Evolutionary conservation across 2,888 invertebrate genomes (phyloP), one percentile per base, ranked within the genome.

Genomic region (Apoderus coryli): DNA sequence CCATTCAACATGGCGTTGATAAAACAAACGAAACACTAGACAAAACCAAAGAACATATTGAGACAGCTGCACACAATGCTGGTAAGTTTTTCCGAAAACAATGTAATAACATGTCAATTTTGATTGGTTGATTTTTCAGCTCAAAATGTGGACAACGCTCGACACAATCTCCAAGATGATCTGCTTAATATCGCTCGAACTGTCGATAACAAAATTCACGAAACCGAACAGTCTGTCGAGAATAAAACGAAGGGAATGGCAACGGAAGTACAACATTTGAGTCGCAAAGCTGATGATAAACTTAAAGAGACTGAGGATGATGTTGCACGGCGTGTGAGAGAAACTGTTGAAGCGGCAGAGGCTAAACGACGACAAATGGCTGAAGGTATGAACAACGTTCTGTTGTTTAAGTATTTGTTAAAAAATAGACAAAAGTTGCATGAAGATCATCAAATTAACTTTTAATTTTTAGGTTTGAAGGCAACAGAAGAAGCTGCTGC

Each of bases 331-430:
- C 40, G 34, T 25, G 43, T 40, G 3, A 33, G 36, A 31, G 35
- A 38, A 22, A 38, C 39, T 4, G 41, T 38, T 5, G 38, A 44
- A 29, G 37, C 41, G 6, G 37, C 38, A 9, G 36, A 40, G 5
- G 39, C 42, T 3, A 16, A 60, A 65, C 6, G 65, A 71, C 24
- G 74, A 74, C 48, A 52, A 63, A 38, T 74, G 74, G 55, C 53
- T 75, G 44, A 65, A 68, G 47, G 67, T 72, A 38, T n/a, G n/a
- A n/a, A n/a, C n/a, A n/a, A n/a, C n/a, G n/a, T n/a, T n/a, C n/a
- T n/a, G n/a, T n/a, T n/a, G n/a, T n/a, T n/a, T n/a, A n/a, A n/a
- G n/a, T n/a, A n/a, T n/a, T n/a, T n/a, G n/a, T n/a, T n/a, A n/a
- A n/a, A n/a, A n/a, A n/a, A n/a, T n/a, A n/a, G n/a, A n/a, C n/a